Evolutionary conservation across 2,113 vertebrate species (phyloP).

Genomic region (Ammodytes dubius): DNA sequence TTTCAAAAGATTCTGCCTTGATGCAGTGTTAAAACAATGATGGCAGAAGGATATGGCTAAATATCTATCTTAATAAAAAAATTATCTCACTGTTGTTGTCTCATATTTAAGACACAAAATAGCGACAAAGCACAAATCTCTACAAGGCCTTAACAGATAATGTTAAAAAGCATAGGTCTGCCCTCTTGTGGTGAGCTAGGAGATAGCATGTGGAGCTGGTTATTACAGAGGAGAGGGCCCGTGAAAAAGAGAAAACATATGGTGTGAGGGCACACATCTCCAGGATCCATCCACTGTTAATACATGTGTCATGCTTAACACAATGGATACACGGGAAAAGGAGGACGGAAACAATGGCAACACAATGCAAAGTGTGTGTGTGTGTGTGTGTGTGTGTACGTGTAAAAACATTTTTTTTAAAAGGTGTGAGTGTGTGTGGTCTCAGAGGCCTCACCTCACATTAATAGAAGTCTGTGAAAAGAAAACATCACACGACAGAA

Average conservation of each 20-base stretch:
- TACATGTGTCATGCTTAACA: slow-evolving; percentile 86
- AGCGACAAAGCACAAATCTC: neutral
- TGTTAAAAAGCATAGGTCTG: neutral
- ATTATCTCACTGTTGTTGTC: neutral
- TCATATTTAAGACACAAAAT: neutral
- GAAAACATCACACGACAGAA: slow-evolving; percentile 44
- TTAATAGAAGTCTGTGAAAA: slow-evolving; percentile 59
- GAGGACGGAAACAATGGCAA: slow-evolving; percentile 78
- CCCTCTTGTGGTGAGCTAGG: slow-evolving; percentile 74
- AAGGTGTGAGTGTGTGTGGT: slow-evolving; percentile 33
- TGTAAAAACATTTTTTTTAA: too few species aligned
- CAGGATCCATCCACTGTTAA: slow-evolving; percentile 85
- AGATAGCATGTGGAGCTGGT: slow-evolving; percentile 52
- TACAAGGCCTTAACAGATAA: neutral
- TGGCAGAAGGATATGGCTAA: neutral
- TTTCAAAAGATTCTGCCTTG: slow-evolving; percentile 28
- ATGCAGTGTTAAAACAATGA: neutral
- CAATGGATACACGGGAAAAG: slow-evolving; percentile 83
- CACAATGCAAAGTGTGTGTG: slow-evolving; percentile 71
- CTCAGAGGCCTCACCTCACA: slow-evolving; percentile 62
- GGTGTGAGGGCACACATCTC: slow-evolving; percentile 84
- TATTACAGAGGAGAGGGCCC: slow-evolving; percentile 59
- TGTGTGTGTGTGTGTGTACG: neutral
- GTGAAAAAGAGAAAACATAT: slow-evolving; percentile 80
- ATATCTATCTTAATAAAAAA: neutral